Percentiles rank a stretch among this genome's conserved stretches.
These are phyloP conservation scores for Coregonus sp. DNA, from an alignment of 2,797 vertebrate genomes.

Conservation along the genomic window DNA sequence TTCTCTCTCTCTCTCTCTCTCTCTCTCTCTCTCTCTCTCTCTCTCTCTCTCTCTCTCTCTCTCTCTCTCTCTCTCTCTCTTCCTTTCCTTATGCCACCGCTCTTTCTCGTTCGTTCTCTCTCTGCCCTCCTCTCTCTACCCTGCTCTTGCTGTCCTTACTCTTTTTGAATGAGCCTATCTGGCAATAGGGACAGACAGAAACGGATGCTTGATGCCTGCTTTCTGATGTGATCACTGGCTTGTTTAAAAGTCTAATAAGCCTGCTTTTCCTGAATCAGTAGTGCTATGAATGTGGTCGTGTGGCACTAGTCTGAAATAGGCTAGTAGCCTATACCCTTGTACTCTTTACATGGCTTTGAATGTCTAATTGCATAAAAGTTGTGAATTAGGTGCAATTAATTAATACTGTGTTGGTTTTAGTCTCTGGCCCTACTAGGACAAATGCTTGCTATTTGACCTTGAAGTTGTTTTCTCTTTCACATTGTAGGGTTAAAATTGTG, in stretches of 20 bases:
- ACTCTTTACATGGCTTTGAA: slow-evolving; percentile 5
- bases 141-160: slow-evolving; percentile 9
- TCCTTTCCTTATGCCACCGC: slow-evolving; percentile 19
- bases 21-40: slow-evolving; percentile 22
- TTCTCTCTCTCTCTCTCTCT: slow-evolving; percentile 19
- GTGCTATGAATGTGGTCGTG: slow-evolving; percentile 1
- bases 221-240: slow-evolving; percentile 44
- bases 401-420: neutral
- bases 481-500: neutral
- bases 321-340: neutral
- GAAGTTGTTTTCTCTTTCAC: neutral
- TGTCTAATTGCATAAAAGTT: neutral
- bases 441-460: slow-evolving; percentile 15
- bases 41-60: slow-evolving; percentile 23
- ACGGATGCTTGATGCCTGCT: slow-evolving; percentile 20
- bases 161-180: slow-evolving; percentile 24
- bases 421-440: neutral
- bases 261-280: slow-evolving; percentile 5
- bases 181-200: slow-evolving; percentile 21
- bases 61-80: neutral
- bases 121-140: slow-evolving; percentile 23
- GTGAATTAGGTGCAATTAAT: neutral
- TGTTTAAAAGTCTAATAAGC: slow-evolving; percentile 27
- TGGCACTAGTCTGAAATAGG: slow-evolving; percentile 5
- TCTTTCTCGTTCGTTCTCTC: slow-evolving; percentile 32